Base-by-base conservation (phyloP, 2,113 vertebrate species). In the Lathamus discolor region DNA sequence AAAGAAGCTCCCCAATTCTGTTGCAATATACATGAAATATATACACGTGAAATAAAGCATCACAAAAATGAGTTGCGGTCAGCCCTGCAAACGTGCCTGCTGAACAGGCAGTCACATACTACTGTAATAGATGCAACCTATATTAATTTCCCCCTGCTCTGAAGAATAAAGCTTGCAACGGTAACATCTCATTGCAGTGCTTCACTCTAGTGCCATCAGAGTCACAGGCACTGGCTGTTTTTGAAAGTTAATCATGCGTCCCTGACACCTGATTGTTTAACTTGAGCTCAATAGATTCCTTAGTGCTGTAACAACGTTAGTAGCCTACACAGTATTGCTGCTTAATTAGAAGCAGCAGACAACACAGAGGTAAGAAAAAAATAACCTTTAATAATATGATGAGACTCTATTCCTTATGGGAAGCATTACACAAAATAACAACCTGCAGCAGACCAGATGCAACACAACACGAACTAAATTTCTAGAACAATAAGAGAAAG, bases 401-500 rank as follows among this genome's bases (percentile, higher is more conserved):
- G 35, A 72, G 24, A 74, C 51, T 81, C 33, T 41, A 4, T 25
- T 74, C 62, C 88, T 86, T 84, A 69, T 4, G n/a, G 33, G 52
- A 91, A 90, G 11, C 24, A 68, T 44, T 81, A 35, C 13, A 63
- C 48, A 78, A 41, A 93, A 49, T 59, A 90, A 49, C 55, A 46
- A 51, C 37, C n/a, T 90, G 39, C 63, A 92, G 67, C 24, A 81
- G 31, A 83, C 9, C 7, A 86, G 22, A 76, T 37, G 24, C 43
- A 88, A 66, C 24, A 46, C 82, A 88, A 70, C 22, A 48, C 11
- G 68, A 92, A 51, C 27, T 64, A 62, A 27, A 61, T 90, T 89
- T 94, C 57, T 61, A 94, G 27, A 95, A 75, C 43, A 90, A 81
- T 35, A 94, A 76, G 86, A 91, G 37, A 39, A 83, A 88, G 63